These are phyloP conservation scores for Stegodyphus dumicola DNA, from an alignment of 1,140 invertebrate species.

Conservation along the genomic window DNA sequence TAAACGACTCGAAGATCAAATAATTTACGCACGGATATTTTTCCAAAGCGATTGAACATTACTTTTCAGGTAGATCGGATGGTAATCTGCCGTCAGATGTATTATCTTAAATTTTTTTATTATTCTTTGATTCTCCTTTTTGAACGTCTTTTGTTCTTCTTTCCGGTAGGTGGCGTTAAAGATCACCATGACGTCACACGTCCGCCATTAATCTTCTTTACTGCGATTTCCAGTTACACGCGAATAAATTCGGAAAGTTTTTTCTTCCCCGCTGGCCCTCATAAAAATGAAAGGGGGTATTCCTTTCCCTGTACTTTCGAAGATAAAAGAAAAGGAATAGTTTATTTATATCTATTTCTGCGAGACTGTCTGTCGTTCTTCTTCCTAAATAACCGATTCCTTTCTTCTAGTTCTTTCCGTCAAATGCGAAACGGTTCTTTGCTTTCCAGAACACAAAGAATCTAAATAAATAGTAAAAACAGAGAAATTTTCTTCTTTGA, in stretches of 20 bases:
- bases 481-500: slow-evolving; percentile 19
- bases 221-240: slow-evolving; percentile 52
- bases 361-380: slow-evolving; percentile 29
- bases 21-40: slow-evolving; percentile 33
- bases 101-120: slow-evolving; percentile 16
- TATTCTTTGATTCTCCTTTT: slow-evolving; percentile 16
- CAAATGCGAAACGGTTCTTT: slow-evolving; percentile 1
- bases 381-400: slow-evolving; percentile 31
- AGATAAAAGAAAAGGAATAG: slow-evolving; percentile 38
- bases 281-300: too few relatives aligned
- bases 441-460: neutral
- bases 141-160: slow-evolving; percentile 17
- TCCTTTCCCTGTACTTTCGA: neutral
- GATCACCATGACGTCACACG: slow-evolving; percentile 48
- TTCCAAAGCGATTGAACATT: slow-evolving; percentile 30
- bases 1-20: slow-evolving; percentile 38
- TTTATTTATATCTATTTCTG: slow-evolving; percentile 54
- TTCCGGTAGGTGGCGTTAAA: slow-evolving; percentile 50
- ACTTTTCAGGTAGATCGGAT: slow-evolving; percentile 23
- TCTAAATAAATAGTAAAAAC: slow-evolving; percentile 12
- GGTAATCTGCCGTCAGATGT: slow-evolving; percentile 42
- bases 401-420: slow-evolving; percentile 18
- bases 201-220: slow-evolving; percentile 52
- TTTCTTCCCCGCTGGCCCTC: neutral
- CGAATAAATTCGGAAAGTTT: slow-evolving; percentile 43